These are phyloP conservation scores for Oreochromis niloticus DNA, from an alignment of 2,113 vertebrate genomes.

Conservation along the genomic window DNA sequence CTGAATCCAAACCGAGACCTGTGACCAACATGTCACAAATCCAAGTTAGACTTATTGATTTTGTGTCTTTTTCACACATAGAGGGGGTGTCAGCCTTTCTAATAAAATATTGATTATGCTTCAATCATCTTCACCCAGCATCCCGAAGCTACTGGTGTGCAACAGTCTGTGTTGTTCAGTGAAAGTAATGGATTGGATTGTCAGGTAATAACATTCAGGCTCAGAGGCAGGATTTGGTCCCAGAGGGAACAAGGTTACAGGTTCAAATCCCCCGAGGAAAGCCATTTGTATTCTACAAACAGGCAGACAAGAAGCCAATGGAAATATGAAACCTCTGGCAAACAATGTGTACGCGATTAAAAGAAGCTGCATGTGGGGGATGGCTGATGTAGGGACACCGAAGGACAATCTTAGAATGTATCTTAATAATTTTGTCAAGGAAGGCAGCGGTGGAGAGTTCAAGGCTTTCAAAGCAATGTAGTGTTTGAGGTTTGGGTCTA, in stretches of 20 bases:
- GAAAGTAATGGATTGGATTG: neutral
- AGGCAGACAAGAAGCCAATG: neutral
- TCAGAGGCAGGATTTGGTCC: neutral
- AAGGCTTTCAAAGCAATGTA: too few species aligned
- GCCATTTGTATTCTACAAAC: neutral
- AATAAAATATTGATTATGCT: slow-evolving; percentile 24
- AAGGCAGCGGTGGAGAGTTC: neutral
- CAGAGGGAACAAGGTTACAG: neutral
- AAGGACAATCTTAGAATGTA: neutral
- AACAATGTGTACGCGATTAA: neutral
- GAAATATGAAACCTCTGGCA: neutral
- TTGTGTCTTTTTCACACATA: neutral
- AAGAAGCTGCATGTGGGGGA: neutral
- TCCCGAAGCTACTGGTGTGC: neutral
- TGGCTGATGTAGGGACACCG: neutral
- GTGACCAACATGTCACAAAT: neutral
- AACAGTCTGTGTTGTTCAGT: neutral
- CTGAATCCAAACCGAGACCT: neutral
- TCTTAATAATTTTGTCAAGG: neutral
- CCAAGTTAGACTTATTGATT: neutral
- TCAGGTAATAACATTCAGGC: neutral
- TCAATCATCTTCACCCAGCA: neutral
- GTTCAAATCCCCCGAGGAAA: neutral
- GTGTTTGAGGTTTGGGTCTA: fast-evolving
- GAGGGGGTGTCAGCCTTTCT: neutral